phyloP scores from a whole-genome alignment of 2,888 invertebrate genomes.

The Pristionchus maxplancki region DNA sequence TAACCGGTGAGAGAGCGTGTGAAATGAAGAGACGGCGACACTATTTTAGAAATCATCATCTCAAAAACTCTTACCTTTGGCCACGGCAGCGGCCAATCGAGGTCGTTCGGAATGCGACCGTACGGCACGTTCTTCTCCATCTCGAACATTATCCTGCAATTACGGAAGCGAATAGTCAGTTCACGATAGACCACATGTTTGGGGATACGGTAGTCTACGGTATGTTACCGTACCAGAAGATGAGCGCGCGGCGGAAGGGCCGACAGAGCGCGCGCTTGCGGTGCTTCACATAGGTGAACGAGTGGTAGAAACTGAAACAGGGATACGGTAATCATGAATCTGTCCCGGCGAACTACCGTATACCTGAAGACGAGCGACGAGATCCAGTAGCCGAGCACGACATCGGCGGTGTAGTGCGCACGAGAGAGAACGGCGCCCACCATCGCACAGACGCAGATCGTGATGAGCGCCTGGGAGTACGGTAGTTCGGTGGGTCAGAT shows the following conservation, averaged over 20 bases:
- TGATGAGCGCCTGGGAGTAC: conserved; percentile 41
- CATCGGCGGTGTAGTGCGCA: conserved; percentile 49
- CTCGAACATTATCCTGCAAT: conserved; percentile 52
- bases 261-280: conserved; percentile 37
- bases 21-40: too few species aligned
- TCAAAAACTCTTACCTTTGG: conserved; percentile 23
- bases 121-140: conserved; percentile 54
- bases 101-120: conserved; percentile 52
- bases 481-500: too few species aligned
- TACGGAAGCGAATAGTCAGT: not conserved
- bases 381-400: conserved; percentile 51
- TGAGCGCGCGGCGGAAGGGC: conserved; percentile 50
- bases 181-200: not conserved
- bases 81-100: conserved; percentile 53
- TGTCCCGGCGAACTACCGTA: too few species aligned
- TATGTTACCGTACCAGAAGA: conserved; percentile 29
- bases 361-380: conserved; percentile 45
- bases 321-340: too few species aligned
- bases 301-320: conserved; percentile 50
- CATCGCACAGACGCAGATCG: conserved; percentile 46
- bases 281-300: conserved; percentile 45
- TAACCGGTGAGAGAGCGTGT: too few species aligned
- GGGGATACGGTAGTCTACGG: too few species aligned
- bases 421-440: conserved; percentile 48
- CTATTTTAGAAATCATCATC: too few species aligned